phyloP scores from a whole-genome alignment of 92 coral and sea anemone genomes.

The Porites rus region DNA sequence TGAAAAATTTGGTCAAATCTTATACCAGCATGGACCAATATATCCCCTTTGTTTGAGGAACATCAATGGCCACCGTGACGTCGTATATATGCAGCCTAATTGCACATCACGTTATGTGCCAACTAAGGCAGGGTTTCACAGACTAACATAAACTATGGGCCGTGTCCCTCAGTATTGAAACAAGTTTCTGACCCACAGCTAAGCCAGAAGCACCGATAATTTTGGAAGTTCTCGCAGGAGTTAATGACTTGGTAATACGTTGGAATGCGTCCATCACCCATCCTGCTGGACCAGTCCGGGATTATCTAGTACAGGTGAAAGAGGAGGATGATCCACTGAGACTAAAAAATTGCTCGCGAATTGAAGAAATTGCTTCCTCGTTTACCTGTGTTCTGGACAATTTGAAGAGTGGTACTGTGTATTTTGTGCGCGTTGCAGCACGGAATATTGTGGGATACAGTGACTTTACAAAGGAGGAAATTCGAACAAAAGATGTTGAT shows the following conservation, averaged over 20 bases:
- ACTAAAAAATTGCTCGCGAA: slow-evolving; percentile 5
- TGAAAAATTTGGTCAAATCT: no score
- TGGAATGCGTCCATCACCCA: slow-evolving; percentile 7
- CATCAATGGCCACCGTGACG: no score
- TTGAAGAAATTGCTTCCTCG: neutral
- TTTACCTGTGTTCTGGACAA: slow-evolving; percentile 6
- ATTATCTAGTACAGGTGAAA: slow-evolving; percentile 18
- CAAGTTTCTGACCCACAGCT: neutral
- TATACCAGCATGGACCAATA: no score
- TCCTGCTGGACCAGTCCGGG: slow-evolving; percentile 12
- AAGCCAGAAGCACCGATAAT: slow-evolving; percentile 19
- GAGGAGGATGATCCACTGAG: neutral
- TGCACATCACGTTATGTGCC: neutral
- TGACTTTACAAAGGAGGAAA: neutral
- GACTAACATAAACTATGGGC: no score
- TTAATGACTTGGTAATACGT: slow-evolving; percentile 14
- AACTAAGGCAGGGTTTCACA: neutral
- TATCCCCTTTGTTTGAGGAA: no score
- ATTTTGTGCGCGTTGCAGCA: slow-evolving; percentile 32
- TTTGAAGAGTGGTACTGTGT: slow-evolving; percentile 14
- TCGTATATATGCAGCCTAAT: no score
- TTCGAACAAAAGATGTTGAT: neutral
- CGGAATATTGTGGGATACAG: slow-evolving; percentile 49
- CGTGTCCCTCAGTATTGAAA: no score
- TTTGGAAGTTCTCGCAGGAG: slow-evolving; percentile 3